Evolutionary conservation across 2,113 vertebrate genomes (phyloP), one percentile per base, ranked within the genome.

Genomic region (Zosterops lateralis): DNA sequence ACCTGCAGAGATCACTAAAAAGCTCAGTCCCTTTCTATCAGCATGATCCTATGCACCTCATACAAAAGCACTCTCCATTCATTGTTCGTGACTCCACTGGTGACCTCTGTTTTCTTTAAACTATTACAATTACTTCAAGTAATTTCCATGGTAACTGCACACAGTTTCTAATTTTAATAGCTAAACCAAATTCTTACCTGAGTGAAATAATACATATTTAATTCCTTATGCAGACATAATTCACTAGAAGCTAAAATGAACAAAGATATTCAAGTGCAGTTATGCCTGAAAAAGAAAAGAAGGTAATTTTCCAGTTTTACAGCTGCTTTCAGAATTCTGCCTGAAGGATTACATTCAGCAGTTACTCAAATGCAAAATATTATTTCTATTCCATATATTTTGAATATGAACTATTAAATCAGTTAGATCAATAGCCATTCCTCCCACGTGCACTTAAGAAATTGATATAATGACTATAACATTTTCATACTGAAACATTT

Each of bases 241-340:
- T 88, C 76, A 89, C 94, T 94, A 93, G 93, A 93, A 94, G 17
- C 80, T 90, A 95, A 97, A 90, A 87, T 72, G 78, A 95, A 93
- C 82, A 91, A 47, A 95, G 84, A 94, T 93, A 97, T 87, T 97
- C 51, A 68, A 95, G 93, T 78, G 76, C 92, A 95, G 96, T 91
- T 97, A 95, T 89, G 90, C 79, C 92, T 96, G 83, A 93, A 97
- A 97, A 94, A 90, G 32, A 84, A 92, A 97, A 93, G 45, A 96
- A 97, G 16, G 22, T 84, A 96, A 97, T 97, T 97, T 97, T 96
- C 94, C 84, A 90, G 53, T 97, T 96, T 96, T 97, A 97, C 83
- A 96, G 94, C 92, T 96, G 82, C 93, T 97, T 97, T 96, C 80
- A 95, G 91, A 97, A 97, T 89, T 96, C 93, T 95, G 66, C 94